Evolutionary conservation across 2,113 vertebrate genomes (phyloP).

Genomic region (Aspidoscelis tigris): DNA sequence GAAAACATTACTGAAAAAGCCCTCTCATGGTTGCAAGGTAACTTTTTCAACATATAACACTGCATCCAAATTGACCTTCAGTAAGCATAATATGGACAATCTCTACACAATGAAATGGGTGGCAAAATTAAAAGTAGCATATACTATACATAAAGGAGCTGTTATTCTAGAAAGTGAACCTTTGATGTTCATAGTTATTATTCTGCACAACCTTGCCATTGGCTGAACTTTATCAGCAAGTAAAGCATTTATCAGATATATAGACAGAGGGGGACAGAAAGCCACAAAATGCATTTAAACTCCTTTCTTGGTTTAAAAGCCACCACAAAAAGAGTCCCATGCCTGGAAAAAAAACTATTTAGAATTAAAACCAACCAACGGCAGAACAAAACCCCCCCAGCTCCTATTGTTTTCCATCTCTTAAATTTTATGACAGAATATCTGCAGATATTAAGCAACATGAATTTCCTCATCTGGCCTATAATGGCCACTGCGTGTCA

Average conservation of each 20-base stretch:
- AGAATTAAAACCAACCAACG: slow-evolving; percentile 8
- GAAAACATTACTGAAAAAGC: background rate
- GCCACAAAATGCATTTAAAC: slow-evolving; percentile 7
- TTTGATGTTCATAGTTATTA: background rate
- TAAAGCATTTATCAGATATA: background rate
- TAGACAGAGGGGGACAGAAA: no score
- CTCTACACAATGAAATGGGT: no score
- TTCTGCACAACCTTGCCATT: slow-evolving; percentile 4
- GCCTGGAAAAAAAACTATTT: background rate
- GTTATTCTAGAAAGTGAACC: no score
- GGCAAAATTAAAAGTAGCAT: no score
- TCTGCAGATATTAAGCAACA: slow-evolving; percentile 43
- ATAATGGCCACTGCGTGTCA: slow-evolving; percentile 52
- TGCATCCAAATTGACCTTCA: no score
- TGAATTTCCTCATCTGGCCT: slow-evolving; percentile 65
- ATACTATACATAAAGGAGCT: no score
- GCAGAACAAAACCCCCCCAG: slow-evolving; percentile 38
- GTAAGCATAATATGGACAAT: no score
- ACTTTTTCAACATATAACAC: no score
- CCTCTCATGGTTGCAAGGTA: no score
- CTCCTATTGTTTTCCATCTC: slow-evolving; percentile 39
- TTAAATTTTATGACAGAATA: slow-evolving; percentile 30
- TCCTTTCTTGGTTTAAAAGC: slow-evolving; percentile 19
- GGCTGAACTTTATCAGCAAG: background rate
- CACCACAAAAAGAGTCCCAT: background rate